Conservation (phyloP, 2,797 vertebrate genomes). For the Rhincodon typus region DNA sequence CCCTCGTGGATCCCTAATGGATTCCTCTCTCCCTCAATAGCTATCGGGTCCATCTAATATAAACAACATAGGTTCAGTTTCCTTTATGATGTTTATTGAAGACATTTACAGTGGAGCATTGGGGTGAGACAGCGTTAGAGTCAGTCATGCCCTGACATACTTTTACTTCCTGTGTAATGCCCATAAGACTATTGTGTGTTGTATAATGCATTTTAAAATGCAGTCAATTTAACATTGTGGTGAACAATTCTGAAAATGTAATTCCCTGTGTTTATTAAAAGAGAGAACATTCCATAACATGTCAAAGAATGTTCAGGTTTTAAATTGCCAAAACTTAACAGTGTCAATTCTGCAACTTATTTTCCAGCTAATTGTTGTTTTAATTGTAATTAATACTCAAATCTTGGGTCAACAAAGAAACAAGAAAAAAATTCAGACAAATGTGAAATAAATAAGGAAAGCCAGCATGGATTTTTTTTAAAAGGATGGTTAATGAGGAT, state of each 20-base stretch:
- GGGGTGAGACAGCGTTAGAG: conserved; percentile 18
- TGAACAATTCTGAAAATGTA: neutral
- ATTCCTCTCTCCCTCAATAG: neutral
- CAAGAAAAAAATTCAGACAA: neutral
- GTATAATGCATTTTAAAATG: neutral
- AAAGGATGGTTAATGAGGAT: neutral
- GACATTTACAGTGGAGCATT: conserved; percentile 34
- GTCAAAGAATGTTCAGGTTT: neutral
- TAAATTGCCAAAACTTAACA: neutral
- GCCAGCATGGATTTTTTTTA: neutral
- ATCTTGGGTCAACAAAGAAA: neutral
- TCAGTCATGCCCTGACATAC: conserved; percentile 28
- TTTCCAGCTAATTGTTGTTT: neutral
- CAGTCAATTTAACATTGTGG: neutral
- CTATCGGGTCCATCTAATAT: conserved; percentile 31
- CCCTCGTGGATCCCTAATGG: conserved; percentile 3
- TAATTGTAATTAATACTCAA: neutral
- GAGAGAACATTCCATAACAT: neutral
- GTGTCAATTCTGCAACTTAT: neutral
- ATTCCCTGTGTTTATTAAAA: neutral
- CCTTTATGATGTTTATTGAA: conserved; percentile 31
- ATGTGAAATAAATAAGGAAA: neutral
- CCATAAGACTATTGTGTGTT: neutral
- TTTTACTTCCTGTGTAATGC: conserved; percentile 17
- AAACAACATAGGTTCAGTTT: neutral